Evolutionary conservation across 2,888 invertebrate species (phyloP), one percentile per base, ranked within the genome.

Genomic region (Lepeophtheirus nordmannii): DNA sequence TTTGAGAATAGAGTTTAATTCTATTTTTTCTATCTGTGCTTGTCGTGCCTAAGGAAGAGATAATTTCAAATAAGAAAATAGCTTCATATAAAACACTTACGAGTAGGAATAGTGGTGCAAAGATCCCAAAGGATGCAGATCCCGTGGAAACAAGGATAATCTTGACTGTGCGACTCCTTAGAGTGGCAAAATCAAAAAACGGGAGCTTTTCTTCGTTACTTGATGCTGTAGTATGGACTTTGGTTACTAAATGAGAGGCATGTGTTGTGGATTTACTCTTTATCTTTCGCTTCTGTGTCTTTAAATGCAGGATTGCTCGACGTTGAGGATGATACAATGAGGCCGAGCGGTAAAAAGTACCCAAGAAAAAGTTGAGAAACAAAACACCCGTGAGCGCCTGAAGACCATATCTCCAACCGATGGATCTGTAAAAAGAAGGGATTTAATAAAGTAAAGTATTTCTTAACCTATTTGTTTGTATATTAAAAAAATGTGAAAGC

Each of bases 371-470:
- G 0, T 88, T 88, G 61, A 85, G 78, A 72, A 88, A 86, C 46
- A 89, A 83, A n/a, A 85, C 83, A 59, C 86, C 87, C n/a, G 89
- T 88, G 41, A 89, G 85, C 39, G 86, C 85, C 76, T 89, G 89
- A 30, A 89, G 80, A 56, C 88, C 88, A 69, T 87, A 76, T 70
- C 87, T 82, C 89, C 88, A 89, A 53, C 85, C 85, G 66, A 87
- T 81, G 69, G 84, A 83, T 72, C 87, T 87, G 72, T 10, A 71
- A 71, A 68, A 61, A 67, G n/a, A n/a, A n/a, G n/a, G n/a, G n/a
- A 58, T n/a, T n/a, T n/a, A n/a, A n/a, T n/a, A n/a, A n/a, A n/a
- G n/a, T n/a, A n/a, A n/a, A n/a, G n/a, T n/a, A n/a, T n/a, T n/a
- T n/a, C n/a, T n/a, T n/a, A n/a, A n/a, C n/a, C n/a, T n/a, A n/a